Conservation (phyloP, 2,113 vertebrate genomes). For the Tragelaphus scriptus region DNA sequence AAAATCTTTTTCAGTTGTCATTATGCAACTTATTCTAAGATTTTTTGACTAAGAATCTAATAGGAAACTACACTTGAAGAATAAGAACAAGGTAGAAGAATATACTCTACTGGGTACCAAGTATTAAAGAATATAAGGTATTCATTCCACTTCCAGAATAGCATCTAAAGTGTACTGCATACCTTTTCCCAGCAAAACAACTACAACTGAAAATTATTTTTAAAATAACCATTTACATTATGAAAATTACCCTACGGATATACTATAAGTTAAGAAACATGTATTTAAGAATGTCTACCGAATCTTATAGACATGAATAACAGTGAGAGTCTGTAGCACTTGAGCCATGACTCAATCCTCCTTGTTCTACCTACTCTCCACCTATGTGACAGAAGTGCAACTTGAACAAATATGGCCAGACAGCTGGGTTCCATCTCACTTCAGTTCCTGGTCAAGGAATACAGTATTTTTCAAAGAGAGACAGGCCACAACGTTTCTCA, state of each 20-base stretch:
- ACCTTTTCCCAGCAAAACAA: neutral
- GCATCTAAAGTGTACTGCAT: neutral
- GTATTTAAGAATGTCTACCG: neutral
- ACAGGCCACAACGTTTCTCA: neutral
- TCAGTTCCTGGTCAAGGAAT: neutral
- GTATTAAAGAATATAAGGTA: neutral
- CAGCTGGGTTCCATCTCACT: neutral
- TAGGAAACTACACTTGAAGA: neutral
- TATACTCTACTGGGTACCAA: neutral
- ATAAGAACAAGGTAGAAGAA: neutral
- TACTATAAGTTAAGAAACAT: neutral
- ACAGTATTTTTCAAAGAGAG: neutral
- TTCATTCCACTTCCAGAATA: neutral
- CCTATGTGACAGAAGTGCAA: neutral
- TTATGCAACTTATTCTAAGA: neutral
- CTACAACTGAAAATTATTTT: neutral
- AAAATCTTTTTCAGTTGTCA: neutral
- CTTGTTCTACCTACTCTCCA: neutral
- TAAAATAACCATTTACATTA: neutral
- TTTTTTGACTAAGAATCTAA: neutral
- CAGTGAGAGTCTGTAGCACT: neutral
- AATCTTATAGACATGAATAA: neutral
- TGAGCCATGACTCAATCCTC: neutral
- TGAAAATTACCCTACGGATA: neutral
- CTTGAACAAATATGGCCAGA: neutral